Conservation (phyloP, 2,888 invertebrate species). For the Subacronicta megacephala region DNA sequence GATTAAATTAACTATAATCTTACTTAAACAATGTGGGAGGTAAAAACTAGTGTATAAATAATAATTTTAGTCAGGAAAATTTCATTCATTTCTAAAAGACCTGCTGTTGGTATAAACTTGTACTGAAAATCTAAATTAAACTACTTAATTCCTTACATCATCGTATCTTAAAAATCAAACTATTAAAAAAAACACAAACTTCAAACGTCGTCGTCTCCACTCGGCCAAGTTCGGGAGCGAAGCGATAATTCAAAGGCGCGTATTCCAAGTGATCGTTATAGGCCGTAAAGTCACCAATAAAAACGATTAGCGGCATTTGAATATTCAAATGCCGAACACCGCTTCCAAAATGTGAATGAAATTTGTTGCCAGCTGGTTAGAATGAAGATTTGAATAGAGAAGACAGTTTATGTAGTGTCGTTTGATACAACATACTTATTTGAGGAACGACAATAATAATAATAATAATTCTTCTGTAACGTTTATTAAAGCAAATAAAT, state of each 20-base stretch:
- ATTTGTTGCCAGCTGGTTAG: conserved; percentile 53
- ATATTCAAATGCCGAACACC: conserved; percentile 82
- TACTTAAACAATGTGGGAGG: no score
- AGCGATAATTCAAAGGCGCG: conserved; percentile 70
- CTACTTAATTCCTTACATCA: no score
- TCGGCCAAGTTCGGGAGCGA: conserved; percentile 59
- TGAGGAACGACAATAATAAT: no score
- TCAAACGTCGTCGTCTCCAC: conserved; percentile 54
- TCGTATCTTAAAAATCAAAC: conserved; percentile 15
- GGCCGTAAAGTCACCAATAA: conserved; percentile 86
- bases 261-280: conserved; percentile 80
- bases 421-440: no score
- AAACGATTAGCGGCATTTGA: conserved; percentile 84
- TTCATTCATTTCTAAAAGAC: no score
- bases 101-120: background rate
- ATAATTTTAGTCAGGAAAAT: no score
- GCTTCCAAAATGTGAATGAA: conserved; percentile 76
- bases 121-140: no score
- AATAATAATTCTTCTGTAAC: no score
- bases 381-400: conserved; percentile 38
- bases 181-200: conserved; percentile 45
- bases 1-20: no score
- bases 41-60: no score
- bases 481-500: no score
- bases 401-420: no score